Percentiles rank a stretch among this genome's conserved stretches.
These are phyloP conservation scores for Collichthys lucidus DNA, from an alignment of 2,113 vertebrate species.

Conservation along the genomic window DNA sequence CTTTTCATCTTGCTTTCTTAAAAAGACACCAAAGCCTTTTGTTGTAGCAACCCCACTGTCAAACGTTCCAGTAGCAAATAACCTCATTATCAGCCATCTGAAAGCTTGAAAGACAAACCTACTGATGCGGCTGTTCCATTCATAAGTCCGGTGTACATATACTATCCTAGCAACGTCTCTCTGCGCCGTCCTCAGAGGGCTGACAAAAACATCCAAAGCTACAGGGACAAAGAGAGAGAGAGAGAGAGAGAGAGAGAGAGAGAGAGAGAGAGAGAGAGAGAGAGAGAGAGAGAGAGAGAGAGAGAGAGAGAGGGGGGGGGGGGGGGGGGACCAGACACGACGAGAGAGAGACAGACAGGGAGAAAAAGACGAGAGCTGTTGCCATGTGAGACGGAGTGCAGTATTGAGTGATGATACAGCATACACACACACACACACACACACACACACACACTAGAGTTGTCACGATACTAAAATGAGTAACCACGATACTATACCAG, in stretches of 20 bases:
- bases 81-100: background rate
- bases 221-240: background rate
- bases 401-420: conserved; percentile 10
- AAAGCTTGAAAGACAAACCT: conserved; percentile 26
- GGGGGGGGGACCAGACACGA: background rate
- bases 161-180: background rate
- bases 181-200: conserved; percentile 19
- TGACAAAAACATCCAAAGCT: conserved; percentile 29
- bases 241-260: background rate
- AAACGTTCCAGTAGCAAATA: background rate
- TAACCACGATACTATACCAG: too few species aligned
- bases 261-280: background rate
- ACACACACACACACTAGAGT: conserved; percentile 27
- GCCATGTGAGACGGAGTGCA: conserved; percentile 13
- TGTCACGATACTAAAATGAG: too few species aligned
- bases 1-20: background rate
- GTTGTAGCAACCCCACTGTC: background rate
- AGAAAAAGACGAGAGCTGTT: conserved; percentile 37
- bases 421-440: conserved; percentile 2
- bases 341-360: background rate
- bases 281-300: too few species aligned
- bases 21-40: background rate
- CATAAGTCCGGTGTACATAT: conserved; percentile 2
- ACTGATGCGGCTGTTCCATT: conserved; percentile 2
- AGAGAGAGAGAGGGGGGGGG: too few species aligned